phyloP scores from a whole-genome alignment of 2,113 vertebrate species.

The Baryphthengus martii region DNA sequence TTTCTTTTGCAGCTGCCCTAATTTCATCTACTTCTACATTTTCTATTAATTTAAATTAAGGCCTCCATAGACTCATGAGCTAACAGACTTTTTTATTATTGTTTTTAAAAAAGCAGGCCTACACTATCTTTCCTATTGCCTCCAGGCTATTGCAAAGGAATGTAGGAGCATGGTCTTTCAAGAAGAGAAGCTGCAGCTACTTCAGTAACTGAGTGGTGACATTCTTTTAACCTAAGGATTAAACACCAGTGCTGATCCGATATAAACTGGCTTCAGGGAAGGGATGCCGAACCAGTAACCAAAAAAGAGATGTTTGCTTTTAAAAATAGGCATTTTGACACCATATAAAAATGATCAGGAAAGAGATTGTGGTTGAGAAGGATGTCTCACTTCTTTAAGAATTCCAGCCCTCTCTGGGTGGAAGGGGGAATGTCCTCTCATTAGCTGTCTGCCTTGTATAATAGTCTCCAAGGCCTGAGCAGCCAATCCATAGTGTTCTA shows the following conservation, averaged over 20 bases:
- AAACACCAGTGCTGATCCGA: background rate
- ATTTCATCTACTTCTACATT: conserved; percentile 39
- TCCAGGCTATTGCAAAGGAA: background rate
- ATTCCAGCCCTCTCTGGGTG: background rate
- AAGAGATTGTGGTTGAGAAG: background rate
- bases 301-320: background rate
- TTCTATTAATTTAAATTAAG: conserved; percentile 39
- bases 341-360: background rate
- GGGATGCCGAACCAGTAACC: background rate
- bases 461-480: background rate
- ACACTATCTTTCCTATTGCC: background rate
- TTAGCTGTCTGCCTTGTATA: background rate
- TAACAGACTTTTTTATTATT: background rate
- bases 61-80: background rate
- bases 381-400: background rate
- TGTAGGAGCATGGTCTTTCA: background rate
- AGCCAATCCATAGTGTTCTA: background rate
- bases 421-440: background rate
- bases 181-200: background rate
- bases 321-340: background rate
- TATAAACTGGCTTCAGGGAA: background rate
- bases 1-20: conserved; percentile 38
- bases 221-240: background rate
- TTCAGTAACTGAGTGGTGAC: background rate
- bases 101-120: background rate